Conservation (phyloP, 2,888 invertebrate species). For the Thalpophila matura region DNA sequence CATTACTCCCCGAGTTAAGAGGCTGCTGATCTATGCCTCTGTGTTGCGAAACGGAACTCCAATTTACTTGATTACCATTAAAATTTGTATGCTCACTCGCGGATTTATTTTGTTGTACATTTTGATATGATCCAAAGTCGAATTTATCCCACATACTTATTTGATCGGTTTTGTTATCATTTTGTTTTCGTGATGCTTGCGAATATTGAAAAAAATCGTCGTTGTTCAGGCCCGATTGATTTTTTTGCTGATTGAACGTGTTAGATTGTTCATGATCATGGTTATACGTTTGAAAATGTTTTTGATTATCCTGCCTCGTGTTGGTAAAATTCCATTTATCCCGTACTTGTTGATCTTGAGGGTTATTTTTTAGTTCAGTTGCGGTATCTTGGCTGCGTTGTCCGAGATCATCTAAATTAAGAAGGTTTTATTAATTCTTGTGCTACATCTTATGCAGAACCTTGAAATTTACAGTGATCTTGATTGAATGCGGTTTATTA, state of each 20-base stretch:
- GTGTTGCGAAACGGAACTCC: slow-evolving; percentile 10
- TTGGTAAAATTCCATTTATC: slow-evolving; percentile 31
- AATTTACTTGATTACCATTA: slow-evolving; percentile 8
- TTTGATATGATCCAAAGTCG: slow-evolving; percentile 23
- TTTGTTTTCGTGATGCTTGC: slow-evolving; percentile 21
- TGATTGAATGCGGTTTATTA: too few species aligned
- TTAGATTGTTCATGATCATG: slow-evolving; percentile 20
- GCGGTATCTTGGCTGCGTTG: slow-evolving; percentile 56
- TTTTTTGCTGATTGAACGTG: slow-evolving; percentile 33
- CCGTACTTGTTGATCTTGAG: slow-evolving; percentile 40
- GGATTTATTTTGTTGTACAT: slow-evolving; percentile 17
- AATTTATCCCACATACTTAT: slow-evolving; percentile 47
- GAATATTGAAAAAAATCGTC: slow-evolving; percentile 7
- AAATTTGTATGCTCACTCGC: slow-evolving; percentile 14
- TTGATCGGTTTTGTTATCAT: slow-evolving; percentile 17
- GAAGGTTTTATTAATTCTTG: slow-evolving; percentile 49
- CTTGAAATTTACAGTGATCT: too few species aligned
- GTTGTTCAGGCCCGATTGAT: slow-evolving; percentile 8
- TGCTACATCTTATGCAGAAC: neutral
- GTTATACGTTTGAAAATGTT: neutral
- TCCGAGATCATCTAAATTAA: slow-evolving; percentile 64
- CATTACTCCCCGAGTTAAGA: slow-evolving; percentile 1
- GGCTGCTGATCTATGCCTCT: slow-evolving; percentile 3
- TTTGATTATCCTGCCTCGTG: slow-evolving; percentile 13
- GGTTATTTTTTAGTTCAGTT: slow-evolving; percentile 34